A percentile compares a stretch with the other conserved stretches of the same genome.
Evolutionary conservation across 2,888 invertebrate genomes (phyloP).

Genomic region (Sabatieria punctata): DNA sequence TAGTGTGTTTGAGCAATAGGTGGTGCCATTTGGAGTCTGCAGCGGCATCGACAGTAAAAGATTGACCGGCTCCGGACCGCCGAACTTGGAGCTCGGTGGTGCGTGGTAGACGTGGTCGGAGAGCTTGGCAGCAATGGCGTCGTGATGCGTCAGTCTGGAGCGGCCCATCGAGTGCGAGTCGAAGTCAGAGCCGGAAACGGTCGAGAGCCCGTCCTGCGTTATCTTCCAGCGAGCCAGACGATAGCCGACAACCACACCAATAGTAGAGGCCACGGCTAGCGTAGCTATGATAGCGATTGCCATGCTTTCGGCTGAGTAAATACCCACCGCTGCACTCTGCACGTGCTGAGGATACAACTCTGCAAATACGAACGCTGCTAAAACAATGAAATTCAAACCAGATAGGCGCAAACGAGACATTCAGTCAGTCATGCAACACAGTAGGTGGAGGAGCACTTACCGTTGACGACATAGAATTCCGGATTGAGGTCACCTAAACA

Average conservation of each 20-base stretch:
- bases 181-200: constrained; percentile 13
- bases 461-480: background rate
- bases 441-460: background rate
- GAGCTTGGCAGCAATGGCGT: background rate
- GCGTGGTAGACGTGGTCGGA: background rate
- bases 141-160: constrained; percentile 9
- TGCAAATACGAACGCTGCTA: background rate
- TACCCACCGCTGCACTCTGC: background rate
- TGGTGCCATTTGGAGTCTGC: constrained; percentile 7
- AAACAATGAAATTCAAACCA: background rate
- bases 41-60: background rate
- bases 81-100: too few species aligned
- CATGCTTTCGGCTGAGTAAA: constrained; percentile 7
- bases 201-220: constrained; percentile 3
- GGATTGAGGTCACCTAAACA: background rate
- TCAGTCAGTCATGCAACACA: too few species aligned
- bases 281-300: constrained; percentile 17
- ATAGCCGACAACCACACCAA: constrained; percentile 23
- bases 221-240: constrained; percentile 17
- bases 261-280: constrained; percentile 15
- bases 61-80: background rate
- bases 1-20: constrained; percentile 8
- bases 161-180: constrained; percentile 11
- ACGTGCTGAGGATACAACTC: background rate
- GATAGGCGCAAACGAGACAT: too few species aligned